Base-by-base conservation (phyloP, 2,888 invertebrate species). In the Nasonovia ribisnigri region DNA sequence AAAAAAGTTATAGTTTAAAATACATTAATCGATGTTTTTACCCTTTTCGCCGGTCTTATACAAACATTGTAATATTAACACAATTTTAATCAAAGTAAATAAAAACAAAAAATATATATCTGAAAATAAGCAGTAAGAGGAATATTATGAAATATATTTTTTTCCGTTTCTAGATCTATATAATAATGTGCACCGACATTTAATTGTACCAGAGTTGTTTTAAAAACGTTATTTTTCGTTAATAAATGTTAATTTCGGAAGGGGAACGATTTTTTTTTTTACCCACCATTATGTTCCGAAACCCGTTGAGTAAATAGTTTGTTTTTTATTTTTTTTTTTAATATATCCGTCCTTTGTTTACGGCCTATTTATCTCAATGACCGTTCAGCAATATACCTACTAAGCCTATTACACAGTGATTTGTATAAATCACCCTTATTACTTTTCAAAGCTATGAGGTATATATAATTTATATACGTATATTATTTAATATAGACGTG, bases 351-450 rank as follows among this genome's bases (percentile, higher is more conserved):
- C 84, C 43, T 24, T 91, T 84, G 42, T 51, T 51, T 91, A 91
- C 54, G 54, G 91, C 84, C 84, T 91, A 91, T 91, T 91, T 91
- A 91, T 91, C 84, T 91, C 84, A 84, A 91, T 91, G 91, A 84
- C 54, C 43, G n/a, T 91, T 84, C 84, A n/a, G 42, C 84, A 54
- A 54, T 48, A 54, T 84, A 77, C n/a, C n/a, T n/a, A n/a, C 77
- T 51, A 42, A 43, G 77, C 91, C 42, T 54, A 43, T 91, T 91
- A 84, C 54, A 84, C 84, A 54, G 54, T 84, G 84, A 91, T 91
- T 91, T 91, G 91, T 54, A 91, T 57, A 57, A 91, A 91, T 91
- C 91, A 91, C 91, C 51, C 42, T 84, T 91, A 91, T 91, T 91
- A 84, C 91, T 57, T 84, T 91, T 29, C 3, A 20, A 46, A 29